Evolutionary conservation across 2,113 vertebrate genomes (phyloP).

Genomic region (Antennarius striatus): DNA sequence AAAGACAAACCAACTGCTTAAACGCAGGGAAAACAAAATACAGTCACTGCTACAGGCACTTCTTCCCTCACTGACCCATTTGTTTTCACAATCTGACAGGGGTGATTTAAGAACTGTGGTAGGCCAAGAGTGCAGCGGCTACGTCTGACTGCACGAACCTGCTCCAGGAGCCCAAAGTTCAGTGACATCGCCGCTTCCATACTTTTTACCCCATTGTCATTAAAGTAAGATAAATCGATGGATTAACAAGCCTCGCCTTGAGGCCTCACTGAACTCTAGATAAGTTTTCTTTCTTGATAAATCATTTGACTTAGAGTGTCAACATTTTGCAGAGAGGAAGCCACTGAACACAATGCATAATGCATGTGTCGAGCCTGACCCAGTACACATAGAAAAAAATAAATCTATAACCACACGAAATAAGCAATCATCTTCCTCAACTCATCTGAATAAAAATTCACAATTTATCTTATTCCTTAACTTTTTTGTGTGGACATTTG

Average conservation of each 20-base stretch:
- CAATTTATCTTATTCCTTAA: constrained; percentile 2
- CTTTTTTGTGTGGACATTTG: neutral
- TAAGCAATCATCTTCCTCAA: constrained; percentile 8
- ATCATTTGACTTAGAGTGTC: constrained; percentile 49
- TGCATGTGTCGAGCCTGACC: constrained; percentile 52
- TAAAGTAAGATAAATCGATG: constrained; percentile 55
- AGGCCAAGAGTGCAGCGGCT: constrained; percentile 39
- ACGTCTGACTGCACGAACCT: constrained; percentile 34
- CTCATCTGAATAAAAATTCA: constrained; percentile 46
- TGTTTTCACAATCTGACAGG: constrained; percentile 63
- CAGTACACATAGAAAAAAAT: constrained; percentile 36
- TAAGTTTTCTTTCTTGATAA: constrained; percentile 54
- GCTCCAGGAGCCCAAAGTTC: constrained; percentile 47
- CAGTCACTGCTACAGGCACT: constrained; percentile 53
- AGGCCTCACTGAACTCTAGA: constrained; percentile 39
- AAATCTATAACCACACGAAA: constrained; percentile 25
- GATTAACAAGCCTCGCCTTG: constrained; percentile 58
- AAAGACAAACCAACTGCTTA: constrained; percentile 43
- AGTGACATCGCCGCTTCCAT: constrained; percentile 23
- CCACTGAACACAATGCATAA: constrained; percentile 59
- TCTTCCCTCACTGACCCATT: constrained; percentile 55
- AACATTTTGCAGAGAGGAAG: constrained; percentile 52
- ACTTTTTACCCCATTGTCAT: constrained; percentile 47
- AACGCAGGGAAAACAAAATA: constrained; percentile 60
- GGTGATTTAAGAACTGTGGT: constrained; percentile 65